A percentile compares a stretch with the other conserved stretches of the same genome.
Conservation (phyloP, 2,888 invertebrate genomes). For the Vandiemenella viatica region DNA sequence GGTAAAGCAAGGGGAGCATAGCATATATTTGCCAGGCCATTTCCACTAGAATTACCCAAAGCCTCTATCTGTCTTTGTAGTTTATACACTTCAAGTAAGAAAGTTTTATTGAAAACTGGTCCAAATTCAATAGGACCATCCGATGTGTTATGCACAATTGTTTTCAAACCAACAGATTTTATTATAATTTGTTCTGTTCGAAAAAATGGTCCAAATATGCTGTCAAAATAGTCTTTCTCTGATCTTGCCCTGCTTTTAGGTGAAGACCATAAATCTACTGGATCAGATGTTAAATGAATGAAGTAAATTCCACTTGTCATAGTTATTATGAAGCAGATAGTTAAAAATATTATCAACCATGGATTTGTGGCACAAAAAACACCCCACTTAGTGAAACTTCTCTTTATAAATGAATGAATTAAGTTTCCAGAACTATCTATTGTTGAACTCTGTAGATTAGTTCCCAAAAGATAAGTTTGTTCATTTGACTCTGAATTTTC, state of each 20-base stretch:
- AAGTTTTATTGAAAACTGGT: conserved; percentile 56
- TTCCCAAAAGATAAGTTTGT: background rate
- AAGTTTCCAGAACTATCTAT: background rate
- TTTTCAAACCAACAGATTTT: conserved; percentile 39
- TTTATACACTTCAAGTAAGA: conserved; percentile 53
- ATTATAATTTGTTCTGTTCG: conserved; percentile 80
- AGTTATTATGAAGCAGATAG: conserved; percentile 42
- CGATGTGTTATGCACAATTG: conserved; percentile 27
- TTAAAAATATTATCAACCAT: conserved; percentile 42
- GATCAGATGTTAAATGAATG: conserved; percentile 66
- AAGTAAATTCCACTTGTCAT: conserved; percentile 49
- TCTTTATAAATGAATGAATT: background rate
- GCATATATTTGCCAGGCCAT: conserved; percentile 56
- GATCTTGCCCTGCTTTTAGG: conserved; percentile 60
- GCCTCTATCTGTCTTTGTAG: conserved; percentile 34
- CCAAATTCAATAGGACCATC: conserved; percentile 31
- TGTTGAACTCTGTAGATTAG: background rate
- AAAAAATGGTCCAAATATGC: conserved; percentile 76
- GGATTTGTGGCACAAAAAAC: conserved; percentile 47
- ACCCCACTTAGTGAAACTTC: background rate
- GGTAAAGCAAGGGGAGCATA: conserved; percentile 62
- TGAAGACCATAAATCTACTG: conserved; percentile 86
- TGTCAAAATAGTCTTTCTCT: conserved; percentile 78
- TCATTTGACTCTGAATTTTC: background rate
- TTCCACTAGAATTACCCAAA: conserved; percentile 36